phyloP scores from a whole-genome alignment of 1,140 invertebrate genomes.

The Mylabris phalerata region DNA sequence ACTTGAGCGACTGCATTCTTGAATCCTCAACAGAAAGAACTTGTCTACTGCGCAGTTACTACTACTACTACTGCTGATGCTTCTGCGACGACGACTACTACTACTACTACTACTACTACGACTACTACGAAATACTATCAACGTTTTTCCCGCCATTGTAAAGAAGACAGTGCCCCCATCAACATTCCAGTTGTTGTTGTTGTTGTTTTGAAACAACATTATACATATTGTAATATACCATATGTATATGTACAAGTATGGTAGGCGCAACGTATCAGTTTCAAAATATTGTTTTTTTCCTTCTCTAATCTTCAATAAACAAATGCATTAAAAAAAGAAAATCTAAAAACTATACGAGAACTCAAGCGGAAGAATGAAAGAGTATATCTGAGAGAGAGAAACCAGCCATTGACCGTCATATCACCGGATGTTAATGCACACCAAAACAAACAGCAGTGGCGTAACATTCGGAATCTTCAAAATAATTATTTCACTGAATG shows the following conservation, averaged over 20 bases:
- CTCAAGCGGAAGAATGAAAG: no score
- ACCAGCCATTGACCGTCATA: conserved; percentile 25
- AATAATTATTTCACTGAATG: no score
- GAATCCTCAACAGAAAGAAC: background rate
- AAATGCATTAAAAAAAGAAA: no score
- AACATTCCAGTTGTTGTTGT: background rate
- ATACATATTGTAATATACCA: no score
- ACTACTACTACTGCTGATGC: background rate
- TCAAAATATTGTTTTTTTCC: no score
- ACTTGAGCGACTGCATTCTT: conserved; percentile 25
- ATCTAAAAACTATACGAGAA: no score
- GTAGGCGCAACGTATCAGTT: no score
- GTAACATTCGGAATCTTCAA: background rate
- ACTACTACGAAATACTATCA: conserved; percentile 21
- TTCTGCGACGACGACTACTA: no score
- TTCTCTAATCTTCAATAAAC: no score
- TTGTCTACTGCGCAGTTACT: conserved; percentile 24
- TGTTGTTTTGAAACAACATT: no score
- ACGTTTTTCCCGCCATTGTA: conserved; percentile 23
- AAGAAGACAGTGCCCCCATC: background rate
- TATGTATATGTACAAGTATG: no score
- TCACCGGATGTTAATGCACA: conserved; percentile 22
- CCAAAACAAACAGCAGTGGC: conserved; percentile 13
- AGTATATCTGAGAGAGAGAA: background rate
- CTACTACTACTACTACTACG: no score